Evolutionary conservation across 2,113 vertebrate genomes (phyloP).

Genomic region (Heterochromis multidens): DNA sequence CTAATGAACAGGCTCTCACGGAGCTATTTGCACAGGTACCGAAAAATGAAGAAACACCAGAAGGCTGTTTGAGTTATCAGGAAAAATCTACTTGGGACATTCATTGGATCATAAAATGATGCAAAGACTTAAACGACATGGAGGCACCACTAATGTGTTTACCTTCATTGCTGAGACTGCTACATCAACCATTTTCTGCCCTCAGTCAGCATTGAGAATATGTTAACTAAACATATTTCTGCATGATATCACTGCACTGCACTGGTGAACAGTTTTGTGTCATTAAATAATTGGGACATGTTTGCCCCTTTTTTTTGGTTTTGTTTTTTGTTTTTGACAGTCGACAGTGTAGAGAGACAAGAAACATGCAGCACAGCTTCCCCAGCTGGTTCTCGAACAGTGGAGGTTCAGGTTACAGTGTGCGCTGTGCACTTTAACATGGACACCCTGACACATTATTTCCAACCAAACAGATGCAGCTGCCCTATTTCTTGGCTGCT

Average conservation of each 20-base stretch:
- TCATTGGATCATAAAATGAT: background rate
- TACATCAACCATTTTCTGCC: background rate
- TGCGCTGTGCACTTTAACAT: background rate
- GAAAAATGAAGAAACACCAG: background rate
- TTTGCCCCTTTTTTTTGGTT: background rate
- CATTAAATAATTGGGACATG: too few species aligned
- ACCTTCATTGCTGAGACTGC: background rate
- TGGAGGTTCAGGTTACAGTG: background rate
- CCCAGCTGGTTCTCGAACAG: background rate
- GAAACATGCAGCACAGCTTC: background rate
- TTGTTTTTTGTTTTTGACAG: background rate
- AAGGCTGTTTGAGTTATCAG: rapidly evolving
- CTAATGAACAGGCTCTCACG: constrained; percentile 80
- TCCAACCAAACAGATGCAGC: background rate
- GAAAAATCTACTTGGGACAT: background rate
- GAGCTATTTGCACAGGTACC: constrained; percentile 92
- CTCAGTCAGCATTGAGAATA: background rate
- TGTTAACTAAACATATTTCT: background rate
- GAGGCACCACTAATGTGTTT: rapidly evolving
- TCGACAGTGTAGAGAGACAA: background rate
- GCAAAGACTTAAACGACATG: background rate
- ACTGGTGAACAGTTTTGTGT: background rate
- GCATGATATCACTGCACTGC: background rate
- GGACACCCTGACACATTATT: background rate
- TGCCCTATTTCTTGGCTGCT: background rate